phyloP scores from a whole-genome alignment of 37 sponge, comb jelly and placozoan species.

The Aphrocallistes beatrix region DNA sequence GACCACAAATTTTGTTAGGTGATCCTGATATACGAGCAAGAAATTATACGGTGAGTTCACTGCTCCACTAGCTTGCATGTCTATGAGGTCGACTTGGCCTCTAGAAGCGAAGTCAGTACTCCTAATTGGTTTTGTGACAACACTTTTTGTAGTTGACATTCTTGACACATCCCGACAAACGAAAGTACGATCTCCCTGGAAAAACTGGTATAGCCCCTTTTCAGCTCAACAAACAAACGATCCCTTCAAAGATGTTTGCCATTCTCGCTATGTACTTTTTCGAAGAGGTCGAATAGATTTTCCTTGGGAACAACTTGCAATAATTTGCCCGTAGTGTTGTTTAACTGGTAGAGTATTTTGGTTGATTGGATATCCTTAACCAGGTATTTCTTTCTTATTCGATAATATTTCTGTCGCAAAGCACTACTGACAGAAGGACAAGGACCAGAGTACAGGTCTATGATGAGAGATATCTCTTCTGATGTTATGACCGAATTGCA shows the following conservation, averaged over 20 bases:
- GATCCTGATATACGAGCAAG: background rate
- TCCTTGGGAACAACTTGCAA: background rate
- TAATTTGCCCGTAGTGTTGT: background rate
- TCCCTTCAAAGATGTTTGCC: background rate
- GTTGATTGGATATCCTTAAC: too few relatives aligned
- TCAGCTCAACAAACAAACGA: background rate
- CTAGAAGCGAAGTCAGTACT: background rate
- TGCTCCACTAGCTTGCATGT: background rate
- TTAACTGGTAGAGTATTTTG: background rate
- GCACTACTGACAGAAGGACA: background rate
- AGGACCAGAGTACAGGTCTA: background rate
- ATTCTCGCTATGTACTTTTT: background rate
- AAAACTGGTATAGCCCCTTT: background rate
- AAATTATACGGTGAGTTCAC: background rate
- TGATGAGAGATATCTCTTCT: background rate
- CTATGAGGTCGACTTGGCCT: background rate
- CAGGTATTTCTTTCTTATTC: background rate
- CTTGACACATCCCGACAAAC: background rate
- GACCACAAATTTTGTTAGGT: background rate
- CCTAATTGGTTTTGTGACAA: background rate
- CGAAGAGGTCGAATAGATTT: background rate
- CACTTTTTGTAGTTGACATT: background rate
- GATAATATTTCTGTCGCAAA: background rate
- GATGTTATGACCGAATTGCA: background rate
- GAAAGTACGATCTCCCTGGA: background rate